Conservation (phyloP, 2,888 invertebrate species). For the Drosophila neutralis region DNA sequence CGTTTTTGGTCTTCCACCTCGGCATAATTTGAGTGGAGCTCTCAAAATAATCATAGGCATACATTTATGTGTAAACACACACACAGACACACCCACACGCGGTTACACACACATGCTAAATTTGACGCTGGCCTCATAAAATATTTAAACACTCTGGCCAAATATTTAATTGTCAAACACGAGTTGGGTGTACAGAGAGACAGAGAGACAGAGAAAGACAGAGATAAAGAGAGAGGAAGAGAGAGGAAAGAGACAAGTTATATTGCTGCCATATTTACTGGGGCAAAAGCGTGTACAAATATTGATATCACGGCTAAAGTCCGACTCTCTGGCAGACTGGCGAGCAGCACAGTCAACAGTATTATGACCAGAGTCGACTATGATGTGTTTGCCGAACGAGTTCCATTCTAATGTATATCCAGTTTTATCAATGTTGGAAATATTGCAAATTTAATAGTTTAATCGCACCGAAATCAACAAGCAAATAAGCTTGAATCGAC, state of each 20-base stretch:
- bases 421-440: conserved; percentile 24
- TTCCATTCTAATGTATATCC: conserved; percentile 24
- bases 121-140: conserved; percentile 48
- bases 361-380: conserved; percentile 55
- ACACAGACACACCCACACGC: not conserved
- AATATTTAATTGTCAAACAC: conserved; percentile 76
- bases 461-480: conserved; percentile 56
- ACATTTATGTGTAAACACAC: conserved; percentile 5
- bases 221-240: not conserved
- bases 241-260: conserved; percentile 17
- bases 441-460: conserved; percentile 69
- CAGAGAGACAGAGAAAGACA: not conserved
- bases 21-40: conserved; percentile 73
- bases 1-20: conserved; percentile 4
- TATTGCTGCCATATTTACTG: conserved; percentile 51
- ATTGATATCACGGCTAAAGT: conserved; percentile 46
- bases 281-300: conserved; percentile 61
- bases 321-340: conserved; percentile 5
- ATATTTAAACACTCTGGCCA: conserved; percentile 71
- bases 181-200: not conserved
- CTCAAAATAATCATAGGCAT: conserved; percentile 35
- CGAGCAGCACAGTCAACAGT: conserved; percentile 66
- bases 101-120: conserved; percentile 23
- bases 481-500: conserved; percentile 35
- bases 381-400: conserved; percentile 12